Base-by-base conservation (phyloP, 37 sponge, comb jelly and placozoan species). In the Halichondria panicea region DNA sequence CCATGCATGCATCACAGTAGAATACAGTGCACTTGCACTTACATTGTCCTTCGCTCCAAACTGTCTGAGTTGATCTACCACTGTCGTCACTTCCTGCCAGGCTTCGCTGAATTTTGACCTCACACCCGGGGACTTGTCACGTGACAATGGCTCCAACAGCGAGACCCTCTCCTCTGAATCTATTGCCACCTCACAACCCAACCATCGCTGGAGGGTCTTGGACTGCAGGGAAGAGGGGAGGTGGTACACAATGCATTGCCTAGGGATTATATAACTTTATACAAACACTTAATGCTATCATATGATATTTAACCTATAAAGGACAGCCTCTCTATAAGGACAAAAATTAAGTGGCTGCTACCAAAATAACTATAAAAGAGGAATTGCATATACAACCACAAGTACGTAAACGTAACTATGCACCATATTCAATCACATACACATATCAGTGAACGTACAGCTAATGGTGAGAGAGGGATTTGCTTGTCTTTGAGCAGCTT, bases 11-110 rank as follows among this genome's bases (percentile, higher is more conserved):
- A n/a, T n/a, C n/a, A n/a, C n/a, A n/a, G n/a, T n/a, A n/a, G n/a
- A n/a, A n/a, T n/a, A n/a, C n/a, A n/a, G n/a, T n/a, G n/a, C n/a
- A n/a, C n/a, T n/a, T n/a, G n/a, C 3, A 66, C 68, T 59, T 34
- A 90, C 90, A 68, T 52, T 59, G 36, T 90, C 86, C 59, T 76
- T 90, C 7, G 66, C 81, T 24, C 81, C 81, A 43, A 90, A 70
- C 32, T 24, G 40, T 27, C 52, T 43, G 33, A 90, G 36, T 42
- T 80, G 82, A 5, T 42, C 32, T 42, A 77, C 68, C 4, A 90
- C 78, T 3, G 45, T 71, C 32, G 77, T 66, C 12, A 90, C 72
- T 28, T 90, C 91, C 55, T 90, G 86, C 74, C 63, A 72, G 7
- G 86, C 91, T 31, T 71, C 64, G 4, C 38, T 42, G n/a, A 82